Percentiles rank a stretch among this genome's conserved stretches.
Evolutionary conservation across 2,113 vertebrate species (phyloP).

Genomic region (Halichoerus grypus): DNA sequence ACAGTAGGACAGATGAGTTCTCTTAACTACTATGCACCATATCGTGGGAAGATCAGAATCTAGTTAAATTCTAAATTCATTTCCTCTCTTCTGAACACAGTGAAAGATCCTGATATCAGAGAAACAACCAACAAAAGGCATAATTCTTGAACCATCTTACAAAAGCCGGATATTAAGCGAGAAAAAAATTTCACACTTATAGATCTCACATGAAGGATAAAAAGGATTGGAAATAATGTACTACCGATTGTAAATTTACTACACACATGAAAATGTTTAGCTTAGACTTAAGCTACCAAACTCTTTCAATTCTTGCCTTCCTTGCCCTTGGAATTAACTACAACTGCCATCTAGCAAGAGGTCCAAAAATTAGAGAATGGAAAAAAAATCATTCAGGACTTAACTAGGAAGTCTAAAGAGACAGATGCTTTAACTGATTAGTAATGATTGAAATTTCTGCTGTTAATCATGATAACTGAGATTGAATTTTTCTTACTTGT

Average conservation of each 20-base stretch:
- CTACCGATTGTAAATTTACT: neutral
- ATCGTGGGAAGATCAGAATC: constrained; percentile 36
- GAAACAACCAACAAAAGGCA: constrained; percentile 50
- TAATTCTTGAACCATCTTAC: constrained; percentile 27
- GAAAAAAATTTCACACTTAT: neutral
- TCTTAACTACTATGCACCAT: constrained; percentile 35
- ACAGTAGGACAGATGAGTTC: neutral
- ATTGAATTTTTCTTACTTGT: constrained; percentile 9
- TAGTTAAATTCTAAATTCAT: constrained; percentile 63
- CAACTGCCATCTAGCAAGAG: constrained; percentile 70
- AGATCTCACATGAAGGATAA: constrained; percentile 24
- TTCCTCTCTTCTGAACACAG: constrained; percentile 59
- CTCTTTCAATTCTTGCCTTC: neutral
- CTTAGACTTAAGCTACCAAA: neutral
- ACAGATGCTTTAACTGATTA: neutral
- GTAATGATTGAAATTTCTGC: neutral
- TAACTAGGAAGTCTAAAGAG: neutral
- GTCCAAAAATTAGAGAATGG: neutral
- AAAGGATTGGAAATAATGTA: neutral
- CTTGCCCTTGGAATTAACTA: neutral
- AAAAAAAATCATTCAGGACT: neutral
- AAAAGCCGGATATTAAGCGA: constrained; percentile 54
- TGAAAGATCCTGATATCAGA: constrained; percentile 24
- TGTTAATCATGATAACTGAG: neutral
- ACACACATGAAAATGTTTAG: constrained; percentile 12